Percentiles rank a stretch among this genome's conserved stretches.
Evolutionary conservation across 2,797 vertebrate genomes (phyloP).

Genomic region (Myoxocephalus aenaeus): DNA sequence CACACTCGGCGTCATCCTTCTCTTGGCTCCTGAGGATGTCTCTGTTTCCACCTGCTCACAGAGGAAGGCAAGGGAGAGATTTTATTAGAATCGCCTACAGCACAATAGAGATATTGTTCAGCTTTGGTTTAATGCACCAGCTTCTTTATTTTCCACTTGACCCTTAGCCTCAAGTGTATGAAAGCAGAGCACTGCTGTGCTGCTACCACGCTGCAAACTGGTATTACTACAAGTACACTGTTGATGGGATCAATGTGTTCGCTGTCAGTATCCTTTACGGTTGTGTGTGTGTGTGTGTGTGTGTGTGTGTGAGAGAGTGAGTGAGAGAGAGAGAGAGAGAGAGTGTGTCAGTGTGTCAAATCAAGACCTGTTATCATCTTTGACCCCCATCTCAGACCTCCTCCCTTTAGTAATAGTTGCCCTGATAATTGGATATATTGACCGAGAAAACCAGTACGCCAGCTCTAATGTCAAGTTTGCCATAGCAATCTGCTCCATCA

Average conservation of each 20-base stretch:
- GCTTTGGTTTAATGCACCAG: not conserved
- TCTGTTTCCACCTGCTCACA: conserved; percentile 67
- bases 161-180: conserved; percentile 68
- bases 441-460: conserved; percentile 83
- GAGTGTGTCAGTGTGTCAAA: not conserved
- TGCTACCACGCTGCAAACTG: conserved; percentile 86
- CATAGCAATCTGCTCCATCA: conserved; percentile 87
- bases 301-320: not conserved
- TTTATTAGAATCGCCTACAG: not conserved
- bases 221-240: conserved; percentile 91
- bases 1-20: conserved; percentile 74
- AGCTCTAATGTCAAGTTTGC: conserved; percentile 87
- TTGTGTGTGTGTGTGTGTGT: not conserved
- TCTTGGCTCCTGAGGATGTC: conserved; percentile 81
- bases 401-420: conserved; percentile 89
- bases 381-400: conserved; percentile 83
- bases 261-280: conserved; percentile 88
- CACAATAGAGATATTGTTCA: not conserved
- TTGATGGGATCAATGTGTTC: conserved; percentile 89
- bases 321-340: too few relatives aligned
- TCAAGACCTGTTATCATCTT: conserved; percentile 47
- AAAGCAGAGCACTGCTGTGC: conserved; percentile 83
- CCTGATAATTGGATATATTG: conserved; percentile 87
- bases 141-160: conserved; percentile 6
- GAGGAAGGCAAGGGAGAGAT: conserved; percentile 72